Evolutionary conservation across 1,140 invertebrate genomes (phyloP), one percentile per base, ranked within the genome.

Genomic region (Lamellibrachia luymesi): DNA sequence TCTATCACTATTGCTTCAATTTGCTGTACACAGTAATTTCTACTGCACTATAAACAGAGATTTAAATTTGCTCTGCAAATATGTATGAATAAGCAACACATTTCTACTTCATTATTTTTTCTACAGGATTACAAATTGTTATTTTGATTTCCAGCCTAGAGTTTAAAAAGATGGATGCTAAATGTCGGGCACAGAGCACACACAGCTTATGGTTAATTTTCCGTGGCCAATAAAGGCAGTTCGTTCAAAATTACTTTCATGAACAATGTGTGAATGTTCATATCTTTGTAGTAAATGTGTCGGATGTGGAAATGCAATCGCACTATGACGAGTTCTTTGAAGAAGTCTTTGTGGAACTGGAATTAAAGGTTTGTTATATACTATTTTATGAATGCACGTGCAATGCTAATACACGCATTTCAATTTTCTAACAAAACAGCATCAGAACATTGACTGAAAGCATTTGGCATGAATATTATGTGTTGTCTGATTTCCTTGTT

Each of bases 271-370:
- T 50, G 50, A 38, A 50, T 27, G 89, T 17, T 90, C 91, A 91
- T 50, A 91, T 51, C 91, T 91, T 64, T 50, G 52, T 91, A 96
- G 96, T 98, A 92, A 98, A 98, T 96, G 98, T 99, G 25, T 98
- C 98, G 90, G 99, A 99, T 96, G 98, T 99, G 96, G 98, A 99
- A 96, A 99, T 99, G 97, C 99, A 99, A 96, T 98, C 99, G 96
- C 98, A 99, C 97, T 99, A 99, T 97, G 99, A 99, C 96, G 99
- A 99, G 95, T 99, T 99, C 96, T 99, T 99, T 97, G 99, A 99
- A 97, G 99, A 99, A 97, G 98, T 99, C 7, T 99, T 99, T 97
- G 98, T 99, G 4, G 99, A 99, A 96, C 98, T 99, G 95, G 99
- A 99, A 97, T 98, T 99, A 95, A 99, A 99, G 96, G 97, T 97